These are phyloP conservation scores for Cetonia aurata DNA, from an alignment of 2,888 invertebrate genomes.

Conservation along the genomic window DNA sequence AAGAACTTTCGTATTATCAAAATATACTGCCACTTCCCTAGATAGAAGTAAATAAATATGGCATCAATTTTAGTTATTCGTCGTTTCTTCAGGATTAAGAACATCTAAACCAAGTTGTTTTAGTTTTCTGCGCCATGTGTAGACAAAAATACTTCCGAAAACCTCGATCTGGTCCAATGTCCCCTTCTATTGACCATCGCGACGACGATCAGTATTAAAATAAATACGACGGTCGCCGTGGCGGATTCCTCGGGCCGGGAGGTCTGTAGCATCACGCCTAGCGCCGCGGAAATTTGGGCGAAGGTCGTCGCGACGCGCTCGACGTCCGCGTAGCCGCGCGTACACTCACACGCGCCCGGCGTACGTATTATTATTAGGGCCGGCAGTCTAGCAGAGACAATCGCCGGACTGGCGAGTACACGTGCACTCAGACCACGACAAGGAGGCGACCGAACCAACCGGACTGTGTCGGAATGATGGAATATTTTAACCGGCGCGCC, in stretches of 20 bases:
- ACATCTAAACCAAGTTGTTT: too few species aligned
- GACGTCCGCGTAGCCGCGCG: constrained; percentile 1
- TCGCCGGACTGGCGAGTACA: neutral
- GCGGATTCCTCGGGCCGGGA: constrained; percentile 23
- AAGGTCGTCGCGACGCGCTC: constrained; percentile 28
- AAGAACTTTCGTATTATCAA: too few species aligned
- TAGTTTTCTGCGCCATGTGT: too few species aligned
- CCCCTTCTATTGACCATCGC: constrained; percentile 29
- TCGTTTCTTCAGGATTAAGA: too few species aligned
- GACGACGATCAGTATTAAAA: constrained; percentile 20
- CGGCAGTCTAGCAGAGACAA: constrained; percentile 18
- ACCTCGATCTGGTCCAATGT: constrained; percentile 28
- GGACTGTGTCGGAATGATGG: neutral
- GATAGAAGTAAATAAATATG: too few species aligned
- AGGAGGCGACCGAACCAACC: neutral
- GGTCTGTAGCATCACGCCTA: constrained; percentile 24
- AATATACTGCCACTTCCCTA: too few species aligned
- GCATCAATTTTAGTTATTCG: too few species aligned
- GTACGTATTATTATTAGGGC: constrained; percentile 2
- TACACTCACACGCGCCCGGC: too few species aligned
- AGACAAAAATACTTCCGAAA: neutral
- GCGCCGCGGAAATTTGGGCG: constrained; percentile 36
- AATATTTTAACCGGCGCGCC: constrained; percentile 7
- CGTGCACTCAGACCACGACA: constrained; percentile 27
- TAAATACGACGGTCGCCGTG: constrained; percentile 17